Base-by-base conservation (phyloP, 2,113 vertebrate genomes). In the Misgurnus anguillicaudatus region DNA sequence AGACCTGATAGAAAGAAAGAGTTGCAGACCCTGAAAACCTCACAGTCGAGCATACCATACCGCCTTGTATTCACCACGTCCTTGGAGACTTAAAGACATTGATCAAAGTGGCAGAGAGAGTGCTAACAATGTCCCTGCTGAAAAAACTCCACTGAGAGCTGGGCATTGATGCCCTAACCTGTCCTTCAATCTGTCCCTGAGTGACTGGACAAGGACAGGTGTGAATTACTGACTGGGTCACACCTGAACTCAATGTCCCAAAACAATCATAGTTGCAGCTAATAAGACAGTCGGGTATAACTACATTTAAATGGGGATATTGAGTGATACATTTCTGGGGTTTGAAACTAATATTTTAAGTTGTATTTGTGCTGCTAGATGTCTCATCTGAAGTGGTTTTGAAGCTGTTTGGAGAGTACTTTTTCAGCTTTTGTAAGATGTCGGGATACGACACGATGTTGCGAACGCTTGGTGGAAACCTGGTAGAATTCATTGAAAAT, bases 381-480 rank as follows among this genome's bases (percentile, higher is more conserved):
- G 58, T 94, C 14, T 83, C 92, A 9, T 85, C 90, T n/a, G 93
- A 94, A 38, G 85, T 80, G 11, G 86, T 94, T 7, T 85, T 94
- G 21, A 94, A 94, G 80, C 88, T 95, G 19, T 95, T 95, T 66
- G 94, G 94, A 21, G 89, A 91, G 69, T 87, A 94, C 75, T 95
- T 95, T 88, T 95, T 95, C 80, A 85, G 69, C 10, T 95, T 95
- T 85, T 95, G 94, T 75, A 95, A 95, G 87, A 84, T 90, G 86
- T 93, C 94, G 1, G 94, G 94, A 36, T 95, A 94, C 11, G 94
- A 95, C 84, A 80, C 87, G 77, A 95, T 95, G 94, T 84, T 95
- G 55, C 80, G 88, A 42, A 94, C 94, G 0, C 87, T 95, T 62
- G 94, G 93, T 47, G 94, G 93, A 48, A 92, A 91, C 72, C 90